phyloP scores from a whole-genome alignment of 1,140 invertebrate species.

The Anastrepha ludens region DNA sequence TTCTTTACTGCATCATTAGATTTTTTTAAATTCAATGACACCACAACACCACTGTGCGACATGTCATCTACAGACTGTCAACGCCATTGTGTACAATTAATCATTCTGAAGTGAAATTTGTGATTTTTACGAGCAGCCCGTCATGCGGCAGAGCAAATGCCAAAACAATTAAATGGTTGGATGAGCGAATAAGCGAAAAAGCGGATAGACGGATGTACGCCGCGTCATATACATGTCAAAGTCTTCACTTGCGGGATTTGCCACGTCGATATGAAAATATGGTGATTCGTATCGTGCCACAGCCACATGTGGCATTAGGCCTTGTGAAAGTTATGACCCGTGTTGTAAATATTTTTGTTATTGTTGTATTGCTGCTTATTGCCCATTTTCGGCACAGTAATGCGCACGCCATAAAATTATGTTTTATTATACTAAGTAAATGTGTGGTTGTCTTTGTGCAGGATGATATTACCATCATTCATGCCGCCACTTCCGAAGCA shows the following conservation, averaged over 20 bases:
- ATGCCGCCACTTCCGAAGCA: neutral
- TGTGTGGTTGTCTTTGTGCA: neutral
- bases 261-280: conserved; percentile 15
- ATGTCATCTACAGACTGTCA: conserved; percentile 66
- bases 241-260: conserved; percentile 32
- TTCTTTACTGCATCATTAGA: no score
- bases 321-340: neutral
- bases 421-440: conserved; percentile 56
- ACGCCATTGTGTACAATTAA: conserved; percentile 56
- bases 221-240: neutral
- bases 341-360: conserved; percentile 16
- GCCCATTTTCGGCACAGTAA: conserved; percentile 54
- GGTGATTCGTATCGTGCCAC: neutral
- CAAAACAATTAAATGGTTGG: conserved; percentile 41
- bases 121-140: conserved; percentile 57
- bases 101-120: conserved; percentile 57
- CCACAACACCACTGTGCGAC: neutral
- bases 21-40: no score
- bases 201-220: neutral
- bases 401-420: conserved; percentile 58
- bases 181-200: neutral
- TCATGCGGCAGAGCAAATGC: conserved; percentile 49
- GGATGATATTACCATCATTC: neutral
- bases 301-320: neutral
- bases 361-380: neutral